A percentile compares a stretch with the other conserved stretches of the same genome.
These are phyloP conservation scores for Grallaria varia DNA, from an alignment of 2,113 vertebrate species.

Conservation along the genomic window DNA sequence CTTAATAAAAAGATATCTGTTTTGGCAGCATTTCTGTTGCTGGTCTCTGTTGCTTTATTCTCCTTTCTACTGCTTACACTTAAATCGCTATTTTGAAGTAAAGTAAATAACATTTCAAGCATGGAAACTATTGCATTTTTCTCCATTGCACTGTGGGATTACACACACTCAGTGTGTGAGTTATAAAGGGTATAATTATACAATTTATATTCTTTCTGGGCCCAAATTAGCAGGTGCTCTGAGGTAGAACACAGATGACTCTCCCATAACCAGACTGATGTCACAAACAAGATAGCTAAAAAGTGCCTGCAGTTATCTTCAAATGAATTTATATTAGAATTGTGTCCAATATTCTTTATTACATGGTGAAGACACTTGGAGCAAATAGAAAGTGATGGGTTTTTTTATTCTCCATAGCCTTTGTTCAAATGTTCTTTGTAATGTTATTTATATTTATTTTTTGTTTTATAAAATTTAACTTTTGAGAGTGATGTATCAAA, in stretches of 20 bases:
- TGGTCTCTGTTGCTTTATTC: not conserved
- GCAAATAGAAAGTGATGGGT: conserved; percentile 30
- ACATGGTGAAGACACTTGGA: conserved; percentile 38
- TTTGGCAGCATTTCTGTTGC: not conserved
- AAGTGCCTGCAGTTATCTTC: conserved; percentile 51
- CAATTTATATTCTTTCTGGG: conserved; percentile 45
- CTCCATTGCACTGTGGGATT: not conserved
- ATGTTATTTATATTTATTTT: conserved; percentile 9
- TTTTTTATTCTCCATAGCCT: conserved; percentile 1
- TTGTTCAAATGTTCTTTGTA: not conserved
- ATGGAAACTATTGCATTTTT: not conserved
- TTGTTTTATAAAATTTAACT: not conserved
- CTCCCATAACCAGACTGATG: conserved; percentile 48
- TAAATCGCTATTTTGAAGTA: not conserved
- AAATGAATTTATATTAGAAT: conserved; percentile 73
- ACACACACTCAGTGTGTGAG: not conserved
- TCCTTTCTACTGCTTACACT: not conserved
- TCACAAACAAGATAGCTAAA: conserved; percentile 31
- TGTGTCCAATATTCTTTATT: conserved; percentile 63
- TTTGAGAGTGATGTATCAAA: not conserved
- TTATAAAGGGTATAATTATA: conserved; percentile 22
- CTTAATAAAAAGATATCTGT: not conserved
- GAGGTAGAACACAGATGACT: conserved; percentile 60
- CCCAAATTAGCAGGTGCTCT: conserved; percentile 58
- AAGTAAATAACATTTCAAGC: conserved; percentile 3